Conservation (phyloP, 2,888 invertebrate genomes). For the Tetranychus truncatus region DNA sequence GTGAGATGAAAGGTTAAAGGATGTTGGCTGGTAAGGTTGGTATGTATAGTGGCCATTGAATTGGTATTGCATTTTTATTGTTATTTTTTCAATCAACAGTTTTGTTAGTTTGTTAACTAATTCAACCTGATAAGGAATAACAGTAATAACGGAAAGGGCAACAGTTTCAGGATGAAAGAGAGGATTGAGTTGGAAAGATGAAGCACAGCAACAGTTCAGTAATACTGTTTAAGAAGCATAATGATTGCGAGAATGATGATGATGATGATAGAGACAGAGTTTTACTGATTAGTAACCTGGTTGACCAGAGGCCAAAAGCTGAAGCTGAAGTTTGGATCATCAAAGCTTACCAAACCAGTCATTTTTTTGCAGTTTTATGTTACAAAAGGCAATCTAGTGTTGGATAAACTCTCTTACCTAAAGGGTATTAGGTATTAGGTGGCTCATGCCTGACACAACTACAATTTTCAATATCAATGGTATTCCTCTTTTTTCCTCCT, state of each 20-base stretch:
- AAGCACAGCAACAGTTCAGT: not conserved
- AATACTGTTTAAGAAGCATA: not conserved
- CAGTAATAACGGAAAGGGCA: too few species aligned
- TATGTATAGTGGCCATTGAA: too few species aligned
- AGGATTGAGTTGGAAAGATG: not conserved
- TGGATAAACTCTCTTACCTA: not conserved
- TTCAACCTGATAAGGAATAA: too few species aligned
- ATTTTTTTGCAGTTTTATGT: not conserved
- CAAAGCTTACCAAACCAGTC: not conserved
- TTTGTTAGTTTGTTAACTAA: too few species aligned
- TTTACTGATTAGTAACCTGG: conserved; percentile 1
- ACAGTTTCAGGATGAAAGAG: not conserved
- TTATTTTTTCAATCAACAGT: too few species aligned
- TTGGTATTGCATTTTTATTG: too few species aligned
- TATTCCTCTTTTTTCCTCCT: too few species aligned
- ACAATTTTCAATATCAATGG: not conserved
- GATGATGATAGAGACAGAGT: not conserved
- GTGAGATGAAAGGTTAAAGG: too few species aligned
- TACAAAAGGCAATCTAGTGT: not conserved
- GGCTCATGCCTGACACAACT: not conserved
- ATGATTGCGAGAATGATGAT: not conserved
- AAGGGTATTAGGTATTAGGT: not conserved
- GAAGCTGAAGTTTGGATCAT: not conserved
- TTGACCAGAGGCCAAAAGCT: conserved; percentile 1
- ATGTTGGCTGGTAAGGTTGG: too few species aligned